Percentiles rank a stretch among this genome's conserved stretches.
Evolutionary conservation across 2,888 invertebrate genomes (phyloP).

Genomic region (Mythimna pallens): DNA sequence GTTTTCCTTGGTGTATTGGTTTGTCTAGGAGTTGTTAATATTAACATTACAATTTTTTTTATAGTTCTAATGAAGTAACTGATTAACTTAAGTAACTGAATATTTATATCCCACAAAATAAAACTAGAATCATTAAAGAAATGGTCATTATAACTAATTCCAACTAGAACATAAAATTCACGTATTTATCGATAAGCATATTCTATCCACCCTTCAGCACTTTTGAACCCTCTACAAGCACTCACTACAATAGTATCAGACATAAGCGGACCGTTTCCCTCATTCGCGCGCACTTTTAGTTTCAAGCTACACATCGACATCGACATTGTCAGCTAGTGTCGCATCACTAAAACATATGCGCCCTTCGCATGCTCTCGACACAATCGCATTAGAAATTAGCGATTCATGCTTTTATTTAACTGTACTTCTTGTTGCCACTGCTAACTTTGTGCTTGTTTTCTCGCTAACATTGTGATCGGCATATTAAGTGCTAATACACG

Average conservation of each 20-base stretch:
- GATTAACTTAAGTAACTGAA: neutral
- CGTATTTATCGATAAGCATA: conserved; percentile 47
- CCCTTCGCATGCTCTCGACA: conserved; percentile 60
- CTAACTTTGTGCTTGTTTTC: conserved; percentile 41
- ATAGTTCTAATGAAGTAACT: too few relatives aligned
- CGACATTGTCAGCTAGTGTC: conserved; percentile 43
- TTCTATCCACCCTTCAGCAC: conserved; percentile 51
- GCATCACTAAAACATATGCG: conserved; percentile 64
- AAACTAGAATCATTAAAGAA: neutral
- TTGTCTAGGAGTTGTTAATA: neutral
- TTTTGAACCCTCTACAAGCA: conserved; percentile 76
- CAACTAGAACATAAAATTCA: neutral
- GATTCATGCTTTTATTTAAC: conserved; percentile 69
- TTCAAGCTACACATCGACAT: conserved; percentile 58
- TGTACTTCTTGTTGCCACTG: conserved; percentile 64
- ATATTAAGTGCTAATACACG: conserved; percentile 45
- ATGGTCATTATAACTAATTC: neutral
- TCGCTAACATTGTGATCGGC: conserved; percentile 51
- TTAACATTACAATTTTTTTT: neutral
- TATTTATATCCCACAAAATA: neutral
- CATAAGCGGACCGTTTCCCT: conserved; percentile 72
- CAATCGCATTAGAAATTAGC: conserved; percentile 70
- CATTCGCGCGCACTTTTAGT: conserved; percentile 37
- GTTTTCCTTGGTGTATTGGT: neutral
- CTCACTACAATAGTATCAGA: conserved; percentile 82